These are phyloP conservation scores for Pogona vitticeps DNA, from an alignment of 2,113 vertebrate genomes.

Conservation along the genomic window DNA sequence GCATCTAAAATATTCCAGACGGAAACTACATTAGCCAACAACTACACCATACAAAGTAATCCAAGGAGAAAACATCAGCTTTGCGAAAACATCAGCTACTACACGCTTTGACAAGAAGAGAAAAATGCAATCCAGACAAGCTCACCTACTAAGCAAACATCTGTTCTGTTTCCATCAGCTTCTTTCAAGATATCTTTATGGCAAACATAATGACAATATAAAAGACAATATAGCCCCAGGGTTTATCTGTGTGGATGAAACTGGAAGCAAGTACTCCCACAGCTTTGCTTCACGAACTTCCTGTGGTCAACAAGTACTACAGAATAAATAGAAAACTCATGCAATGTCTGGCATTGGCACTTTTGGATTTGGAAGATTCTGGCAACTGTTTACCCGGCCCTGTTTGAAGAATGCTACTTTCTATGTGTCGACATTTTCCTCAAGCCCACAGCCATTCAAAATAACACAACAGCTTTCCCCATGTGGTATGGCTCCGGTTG, in stretches of 20 bases:
- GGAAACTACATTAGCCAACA: slow-evolving; percentile 26
- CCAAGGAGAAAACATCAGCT: neutral
- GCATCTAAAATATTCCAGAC: slow-evolving; percentile 17
- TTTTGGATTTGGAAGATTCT: neutral
- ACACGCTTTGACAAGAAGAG: slow-evolving; percentile 15
- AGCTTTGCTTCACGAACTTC: neutral
- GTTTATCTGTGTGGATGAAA: slow-evolving; percentile 26
- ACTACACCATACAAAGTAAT: slow-evolving; percentile 17
- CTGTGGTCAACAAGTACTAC: neutral
- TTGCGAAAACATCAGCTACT: slow-evolving; percentile 16
- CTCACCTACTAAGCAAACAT: slow-evolving; percentile 47
- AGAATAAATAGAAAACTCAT: neutral
- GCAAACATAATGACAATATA: slow-evolving; percentile 47
- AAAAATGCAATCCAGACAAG: slow-evolving; percentile 45
- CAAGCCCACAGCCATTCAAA: neutral
- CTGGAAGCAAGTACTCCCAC: neutral
- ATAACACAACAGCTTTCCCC: neutral
- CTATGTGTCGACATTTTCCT: neutral
- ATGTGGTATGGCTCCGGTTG: neutral
- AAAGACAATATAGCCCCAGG: slow-evolving; percentile 44
- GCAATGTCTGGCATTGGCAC: slow-evolving; percentile 19
- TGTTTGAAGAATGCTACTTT: slow-evolving; percentile 7
- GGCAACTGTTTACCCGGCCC: neutral
- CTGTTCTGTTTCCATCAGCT: slow-evolving; percentile 53
- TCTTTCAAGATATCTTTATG: slow-evolving; percentile 30